Evolutionary conservation across 2,113 vertebrate genomes (phyloP), one percentile per base, ranked within the genome.

Genomic region (Austrofundulus limnaeus): DNA sequence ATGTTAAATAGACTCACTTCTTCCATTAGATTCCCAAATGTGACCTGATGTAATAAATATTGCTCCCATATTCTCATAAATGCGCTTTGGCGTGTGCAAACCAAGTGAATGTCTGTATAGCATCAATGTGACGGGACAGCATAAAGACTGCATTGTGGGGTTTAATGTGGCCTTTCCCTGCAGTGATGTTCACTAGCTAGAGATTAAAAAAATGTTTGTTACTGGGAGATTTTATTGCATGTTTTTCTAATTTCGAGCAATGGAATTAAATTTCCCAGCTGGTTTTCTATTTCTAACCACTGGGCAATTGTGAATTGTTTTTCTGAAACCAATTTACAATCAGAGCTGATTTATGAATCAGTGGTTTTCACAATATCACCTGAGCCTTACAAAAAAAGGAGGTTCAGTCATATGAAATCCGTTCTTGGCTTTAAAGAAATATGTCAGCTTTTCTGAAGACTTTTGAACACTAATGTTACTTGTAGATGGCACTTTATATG

Each of bases 11-110:
- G 41, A 45, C 17, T 28, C 47, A 1, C 13, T 39, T 25, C 16
- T 41, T 39, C 39, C 14, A 23, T 9, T 14, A 11, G 16, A 39
- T 31, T 65, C 28, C 58, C 62, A 47, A 51, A 48, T 48, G 64
- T 48, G 60, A 46, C 67, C 9, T 71, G 24, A 66, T 61, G 38
- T 20, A 45, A 74, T 20, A 19, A 4, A 20, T 46, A 54, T 50
- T 37, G 23, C 28, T 46, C 61, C 50, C 65, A 43, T 38, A 61
- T 6, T 59, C 59, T 64, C 66, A 38, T 23, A 17, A 41, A 24
- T 2, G 13, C 43, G 73, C 55, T 19, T 11, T 3, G 77, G 75
- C 66, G 25, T 53, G 38, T 57, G 63, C 41, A 61, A 45, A 61
- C 46, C 46, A 48, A 19, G 43, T 51, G 50, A 51, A 60, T 47